Evolutionary conservation across 1,140 invertebrate genomes (phyloP).

Genomic region (Drosophila paulistorum): DNA sequence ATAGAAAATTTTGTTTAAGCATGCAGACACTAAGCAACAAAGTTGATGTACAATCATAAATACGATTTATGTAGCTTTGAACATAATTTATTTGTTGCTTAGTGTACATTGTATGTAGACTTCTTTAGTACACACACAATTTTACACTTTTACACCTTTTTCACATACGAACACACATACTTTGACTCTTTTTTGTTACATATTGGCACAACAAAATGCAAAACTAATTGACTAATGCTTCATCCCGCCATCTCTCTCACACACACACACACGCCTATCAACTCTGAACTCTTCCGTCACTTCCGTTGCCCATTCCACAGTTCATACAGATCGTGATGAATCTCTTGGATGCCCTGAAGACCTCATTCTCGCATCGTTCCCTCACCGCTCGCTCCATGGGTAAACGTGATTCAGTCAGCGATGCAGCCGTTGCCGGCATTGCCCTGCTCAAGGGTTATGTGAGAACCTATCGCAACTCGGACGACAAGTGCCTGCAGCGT

Average conservation of each 20-base stretch:
- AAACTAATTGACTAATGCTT: slow-evolving; percentile 76
- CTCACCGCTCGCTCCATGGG: slow-evolving; percentile 91
- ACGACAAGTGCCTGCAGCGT: slow-evolving; percentile 91
- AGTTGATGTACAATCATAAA: background rate
- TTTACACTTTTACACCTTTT: slow-evolving; percentile 27
- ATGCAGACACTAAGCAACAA: slow-evolving; percentile 52
- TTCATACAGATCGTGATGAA: slow-evolving; percentile 96
- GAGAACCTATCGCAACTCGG: slow-evolving; percentile 90
- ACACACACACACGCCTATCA: slow-evolving; percentile 34
- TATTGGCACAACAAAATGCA: slow-evolving; percentile 70
- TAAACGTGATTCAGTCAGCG: slow-evolving; percentile 92
- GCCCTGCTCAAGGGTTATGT: slow-evolving; percentile 95
- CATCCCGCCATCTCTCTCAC: slow-evolving; percentile 29
- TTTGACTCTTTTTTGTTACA: slow-evolving; percentile 28
- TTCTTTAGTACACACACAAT: slow-evolving; percentile 39
- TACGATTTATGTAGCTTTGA: no score
- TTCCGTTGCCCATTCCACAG: slow-evolving; percentile 84
- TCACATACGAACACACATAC: slow-evolving; percentile 23
- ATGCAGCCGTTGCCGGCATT: slow-evolving; percentile 92
- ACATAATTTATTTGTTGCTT: slow-evolving; percentile 42
- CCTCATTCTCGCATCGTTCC: slow-evolving; percentile 95
- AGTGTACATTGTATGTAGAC: slow-evolving; percentile 58
- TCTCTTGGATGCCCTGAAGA: slow-evolving; percentile 94
- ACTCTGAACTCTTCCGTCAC: slow-evolving; percentile 45
- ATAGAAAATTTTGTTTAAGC: slow-evolving; percentile 9